A percentile compares a stretch with the other conserved stretches of the same genome.
Conservation (phyloP, 2,888 invertebrate species). For the Harmothoe impar region DNA sequence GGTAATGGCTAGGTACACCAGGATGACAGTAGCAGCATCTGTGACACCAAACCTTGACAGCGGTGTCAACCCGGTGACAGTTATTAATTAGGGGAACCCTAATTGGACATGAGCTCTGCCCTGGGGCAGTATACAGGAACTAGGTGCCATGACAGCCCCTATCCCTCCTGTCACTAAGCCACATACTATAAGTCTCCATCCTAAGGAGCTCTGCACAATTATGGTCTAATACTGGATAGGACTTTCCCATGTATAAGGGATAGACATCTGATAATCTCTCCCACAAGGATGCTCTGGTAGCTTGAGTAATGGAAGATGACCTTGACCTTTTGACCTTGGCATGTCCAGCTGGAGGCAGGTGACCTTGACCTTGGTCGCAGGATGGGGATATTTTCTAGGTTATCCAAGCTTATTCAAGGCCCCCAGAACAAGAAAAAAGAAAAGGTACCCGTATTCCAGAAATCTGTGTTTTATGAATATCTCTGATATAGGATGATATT, state of each 20-base stretch:
- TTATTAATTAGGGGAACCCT: neutral
- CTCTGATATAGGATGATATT: too few relatives aligned
- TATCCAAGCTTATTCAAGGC: neutral
- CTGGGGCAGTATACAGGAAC: neutral
- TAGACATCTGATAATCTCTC: too few relatives aligned
- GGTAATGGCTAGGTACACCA: neutral
- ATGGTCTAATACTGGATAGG: too few relatives aligned
- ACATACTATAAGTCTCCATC: too few relatives aligned
- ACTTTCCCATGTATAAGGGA: too few relatives aligned
- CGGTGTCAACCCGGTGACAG: neutral
- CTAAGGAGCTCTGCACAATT: too few relatives aligned
- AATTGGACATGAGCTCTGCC: slow-evolving; percentile 3
- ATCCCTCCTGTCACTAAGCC: too few relatives aligned
- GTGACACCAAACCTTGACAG: neutral
- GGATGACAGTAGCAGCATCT: neutral
- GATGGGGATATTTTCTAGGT: slow-evolving; percentile 6
- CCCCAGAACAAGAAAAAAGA: neutral
- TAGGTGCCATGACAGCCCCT: neutral
- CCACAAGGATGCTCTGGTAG: too few relatives aligned
- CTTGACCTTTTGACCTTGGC: neutral
- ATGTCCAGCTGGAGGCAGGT: neutral
- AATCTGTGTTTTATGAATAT: neutral
- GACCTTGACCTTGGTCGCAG: neutral
- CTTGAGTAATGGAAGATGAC: neutral
- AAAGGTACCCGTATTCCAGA: neutral